phyloP scores from a whole-genome alignment of 2,888 invertebrate genomes.

The Acrocera orbiculus region DNA sequence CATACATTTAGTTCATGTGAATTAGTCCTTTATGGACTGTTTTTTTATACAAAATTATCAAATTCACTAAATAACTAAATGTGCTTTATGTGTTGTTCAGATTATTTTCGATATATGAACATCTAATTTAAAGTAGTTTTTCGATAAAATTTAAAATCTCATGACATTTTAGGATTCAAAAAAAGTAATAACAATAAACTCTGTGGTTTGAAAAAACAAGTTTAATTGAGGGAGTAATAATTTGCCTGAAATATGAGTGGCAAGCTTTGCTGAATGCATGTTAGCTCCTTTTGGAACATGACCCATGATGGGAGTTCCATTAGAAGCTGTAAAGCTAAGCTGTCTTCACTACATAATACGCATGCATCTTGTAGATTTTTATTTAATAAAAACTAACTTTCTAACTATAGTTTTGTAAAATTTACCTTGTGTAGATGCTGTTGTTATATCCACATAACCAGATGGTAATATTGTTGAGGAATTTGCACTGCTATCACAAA shows the following conservation, averaged over 20 bases:
- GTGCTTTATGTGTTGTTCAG: no score
- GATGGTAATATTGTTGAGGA: constrained; percentile 13
- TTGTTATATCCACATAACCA: constrained; percentile 15
- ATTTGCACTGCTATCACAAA: constrained; percentile 11
- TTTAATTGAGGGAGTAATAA: no score
- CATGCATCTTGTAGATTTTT: not conserved
- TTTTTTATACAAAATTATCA: no score
- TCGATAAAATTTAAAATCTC: no score
- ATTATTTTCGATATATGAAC: no score
- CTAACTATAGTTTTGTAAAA: constrained; percentile 1
- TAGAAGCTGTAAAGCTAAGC: constrained; percentile 18
- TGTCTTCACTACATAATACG: constrained; percentile 22
- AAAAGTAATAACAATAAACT: no score
- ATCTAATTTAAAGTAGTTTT: no score
- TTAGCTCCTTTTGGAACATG: constrained; percentile 15
- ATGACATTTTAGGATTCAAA: no score
- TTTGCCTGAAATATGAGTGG: constrained; percentile 14
- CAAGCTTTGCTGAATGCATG: constrained; percentile 15
- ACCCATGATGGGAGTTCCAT: constrained; percentile 19
- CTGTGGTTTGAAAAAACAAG: no score
- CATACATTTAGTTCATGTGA: no score
- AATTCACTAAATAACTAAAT: no score
- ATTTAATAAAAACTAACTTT: not conserved
- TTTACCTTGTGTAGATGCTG: constrained; percentile 13
- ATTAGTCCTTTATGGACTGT: no score